These are phyloP conservation scores for Hypothenemus hampei DNA, from an alignment of 1,140 invertebrate species.

Conservation along the genomic window DNA sequence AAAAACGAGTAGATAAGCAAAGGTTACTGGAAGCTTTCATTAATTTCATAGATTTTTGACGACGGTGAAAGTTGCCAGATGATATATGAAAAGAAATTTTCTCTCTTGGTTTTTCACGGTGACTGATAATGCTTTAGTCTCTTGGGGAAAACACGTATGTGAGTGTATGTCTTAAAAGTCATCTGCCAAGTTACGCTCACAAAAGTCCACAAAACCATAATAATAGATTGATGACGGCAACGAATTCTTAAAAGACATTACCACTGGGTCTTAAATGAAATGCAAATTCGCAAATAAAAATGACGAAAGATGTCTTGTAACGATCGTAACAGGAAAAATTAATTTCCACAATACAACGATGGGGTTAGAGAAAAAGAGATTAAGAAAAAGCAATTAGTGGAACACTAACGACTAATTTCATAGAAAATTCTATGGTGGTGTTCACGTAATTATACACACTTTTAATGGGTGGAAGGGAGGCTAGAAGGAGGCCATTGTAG, in stretches of 20 bases:
- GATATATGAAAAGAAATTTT: conserved; percentile 13
- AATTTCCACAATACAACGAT: conserved; percentile 25
- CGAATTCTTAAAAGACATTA: too few species aligned
- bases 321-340: conserved; percentile 7
- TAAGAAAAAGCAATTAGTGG: conserved; percentile 43
- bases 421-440: conserved; percentile 37
- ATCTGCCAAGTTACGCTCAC: too few species aligned
- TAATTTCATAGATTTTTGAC: conserved; percentile 10
- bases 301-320: not conserved
- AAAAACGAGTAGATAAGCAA: conserved; percentile 13
- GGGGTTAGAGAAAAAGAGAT: conserved; percentile 37
- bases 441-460: conserved; percentile 45
- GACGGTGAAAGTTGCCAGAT: conserved; percentile 15
- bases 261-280: too few species aligned
- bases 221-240: too few species aligned
- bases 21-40: conserved; percentile 5
- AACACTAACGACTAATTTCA: conserved; percentile 45
- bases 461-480: conserved; percentile 45
- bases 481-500: conserved; percentile 27
- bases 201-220: too few species aligned
- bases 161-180: too few species aligned
- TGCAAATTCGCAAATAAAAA: too few species aligned
- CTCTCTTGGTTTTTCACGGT: conserved; percentile 8
- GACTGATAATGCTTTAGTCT: conserved; percentile 15
- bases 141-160: conserved; percentile 15